Percentiles rank a stretch among this genome's conserved stretches.
These are phyloP conservation scores for Mimachlamys varia DNA, from an alignment of 2,888 invertebrate species.

Conservation along the genomic window DNA sequence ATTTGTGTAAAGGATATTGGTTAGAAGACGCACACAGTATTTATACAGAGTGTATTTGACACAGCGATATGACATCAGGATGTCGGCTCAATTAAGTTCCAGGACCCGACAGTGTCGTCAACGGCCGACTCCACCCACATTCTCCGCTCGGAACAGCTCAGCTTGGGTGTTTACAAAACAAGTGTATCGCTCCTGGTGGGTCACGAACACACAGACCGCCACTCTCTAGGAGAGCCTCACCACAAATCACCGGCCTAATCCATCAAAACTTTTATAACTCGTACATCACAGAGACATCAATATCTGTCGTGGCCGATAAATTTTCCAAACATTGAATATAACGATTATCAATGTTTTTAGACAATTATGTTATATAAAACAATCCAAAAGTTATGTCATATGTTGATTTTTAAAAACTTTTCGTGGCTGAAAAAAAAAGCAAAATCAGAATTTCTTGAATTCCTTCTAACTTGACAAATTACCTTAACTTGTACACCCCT, in stretches of 20 bases:
- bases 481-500: too few relatives aligned
- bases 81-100: constrained; percentile 23
- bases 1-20: background rate
- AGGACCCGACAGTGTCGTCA: constrained; percentile 11
- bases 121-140: background rate
- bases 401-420: too few relatives aligned
- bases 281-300: too few relatives aligned
- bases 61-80: constrained; percentile 28
- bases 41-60: constrained; percentile 11
- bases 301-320: too few relatives aligned
- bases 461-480: too few relatives aligned
- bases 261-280: too few relatives aligned
- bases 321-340: too few relatives aligned
- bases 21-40: background rate
- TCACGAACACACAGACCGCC: background rate
- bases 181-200: constrained; percentile 6
- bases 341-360: too few relatives aligned
- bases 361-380: too few relatives aligned
- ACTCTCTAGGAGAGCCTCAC: background rate
- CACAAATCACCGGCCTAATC: background rate
- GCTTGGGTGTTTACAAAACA: constrained; percentile 33
- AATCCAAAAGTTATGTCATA: too few relatives aligned
- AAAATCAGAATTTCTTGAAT: too few relatives aligned
- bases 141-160: background rate
- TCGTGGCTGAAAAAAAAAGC: too few relatives aligned